Evolutionary conservation across 2,113 vertebrate genomes (phyloP).

Genomic region (Myodes glareolus): DNA sequence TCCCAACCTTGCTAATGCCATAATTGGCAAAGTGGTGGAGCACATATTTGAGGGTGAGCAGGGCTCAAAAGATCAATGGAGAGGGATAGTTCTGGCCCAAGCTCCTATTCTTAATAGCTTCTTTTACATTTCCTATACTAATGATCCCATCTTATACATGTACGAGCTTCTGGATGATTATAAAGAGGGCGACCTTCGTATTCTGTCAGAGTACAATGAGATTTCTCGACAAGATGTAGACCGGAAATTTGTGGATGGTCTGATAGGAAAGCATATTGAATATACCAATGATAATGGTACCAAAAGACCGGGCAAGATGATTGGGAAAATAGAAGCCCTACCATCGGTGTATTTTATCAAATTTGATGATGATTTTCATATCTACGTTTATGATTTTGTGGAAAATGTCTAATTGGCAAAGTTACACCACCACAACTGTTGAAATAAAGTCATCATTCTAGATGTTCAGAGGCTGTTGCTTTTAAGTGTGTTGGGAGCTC

Average conservation of each 20-base stretch:
- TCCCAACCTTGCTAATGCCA: constrained; percentile 85
- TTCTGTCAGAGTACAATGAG: constrained; percentile 58
- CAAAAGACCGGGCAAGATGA: constrained; percentile 96
- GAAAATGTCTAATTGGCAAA: constrained; percentile 90
- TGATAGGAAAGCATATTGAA: constrained; percentile 97
- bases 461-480: constrained; percentile 7
- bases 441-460: neutral
- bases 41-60: constrained; percentile 90
- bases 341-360: constrained; percentile 91
- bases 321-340: constrained; percentile 98
- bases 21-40: constrained; percentile 93
- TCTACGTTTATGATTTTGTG: constrained; percentile 96
- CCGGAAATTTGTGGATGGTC: constrained; percentile 94
- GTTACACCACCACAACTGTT: neutral
- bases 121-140: constrained; percentile 99
- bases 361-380: constrained; percentile 77
- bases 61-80: constrained; percentile 97
- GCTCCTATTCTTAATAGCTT: constrained; percentile 96
- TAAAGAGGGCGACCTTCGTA: constrained; percentile 71
- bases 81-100: constrained; percentile 84
- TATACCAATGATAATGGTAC: constrained; percentile 88
- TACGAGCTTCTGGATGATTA: constrained; percentile 78
- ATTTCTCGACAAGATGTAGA: constrained; percentile 51
- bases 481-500: constrained; percentile 22
- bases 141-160: constrained; percentile 86